Evolutionary conservation across 2,888 invertebrate genomes (phyloP).

Genomic region (Campoletis raptor): DNA sequence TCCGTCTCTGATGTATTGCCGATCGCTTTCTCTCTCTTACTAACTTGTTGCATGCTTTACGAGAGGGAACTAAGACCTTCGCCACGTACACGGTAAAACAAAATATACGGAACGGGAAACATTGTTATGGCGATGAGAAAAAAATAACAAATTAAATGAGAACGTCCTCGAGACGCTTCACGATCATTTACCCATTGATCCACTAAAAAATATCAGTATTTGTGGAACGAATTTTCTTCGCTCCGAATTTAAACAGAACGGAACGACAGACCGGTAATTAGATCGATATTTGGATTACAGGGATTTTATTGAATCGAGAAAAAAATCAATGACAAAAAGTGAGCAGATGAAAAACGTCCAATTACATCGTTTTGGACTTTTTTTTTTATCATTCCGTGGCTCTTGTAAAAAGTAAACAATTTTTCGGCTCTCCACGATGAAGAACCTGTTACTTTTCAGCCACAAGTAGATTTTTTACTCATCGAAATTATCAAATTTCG

Average conservation of each 20-base stretch:
- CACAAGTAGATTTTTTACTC: background rate
- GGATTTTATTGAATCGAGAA: background rate
- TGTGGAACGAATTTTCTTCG: slow-evolving; percentile 43
- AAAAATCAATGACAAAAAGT: background rate
- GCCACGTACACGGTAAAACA: slow-evolving; percentile 51
- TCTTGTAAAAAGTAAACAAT: background rate
- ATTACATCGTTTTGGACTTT: background rate
- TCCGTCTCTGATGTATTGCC: slow-evolving; percentile 60
- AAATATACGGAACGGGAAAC: slow-evolving; percentile 47
- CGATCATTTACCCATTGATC: slow-evolving; percentile 63
- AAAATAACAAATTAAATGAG: slow-evolving; percentile 48
- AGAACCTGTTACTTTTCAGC: background rate
- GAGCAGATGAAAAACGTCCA: background rate
- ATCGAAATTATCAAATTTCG: background rate
- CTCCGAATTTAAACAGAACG: slow-evolving; percentile 41
- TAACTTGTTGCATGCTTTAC: background rate
- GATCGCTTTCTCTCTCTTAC: slow-evolving; percentile 55
- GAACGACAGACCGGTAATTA: slow-evolving; percentile 15
- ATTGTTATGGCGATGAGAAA: slow-evolving; percentile 36
- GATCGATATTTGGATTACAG: slow-evolving; percentile 3
- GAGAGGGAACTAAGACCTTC: slow-evolving; percentile 66
- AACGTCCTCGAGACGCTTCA: slow-evolving; percentile 70
- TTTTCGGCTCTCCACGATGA: background rate
- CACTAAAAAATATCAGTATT: slow-evolving; percentile 44
- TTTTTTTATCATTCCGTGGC: background rate